These are phyloP conservation scores for Parnassius apollo DNA, from an alignment of 2,888 invertebrate species.

Conservation along the genomic window DNA sequence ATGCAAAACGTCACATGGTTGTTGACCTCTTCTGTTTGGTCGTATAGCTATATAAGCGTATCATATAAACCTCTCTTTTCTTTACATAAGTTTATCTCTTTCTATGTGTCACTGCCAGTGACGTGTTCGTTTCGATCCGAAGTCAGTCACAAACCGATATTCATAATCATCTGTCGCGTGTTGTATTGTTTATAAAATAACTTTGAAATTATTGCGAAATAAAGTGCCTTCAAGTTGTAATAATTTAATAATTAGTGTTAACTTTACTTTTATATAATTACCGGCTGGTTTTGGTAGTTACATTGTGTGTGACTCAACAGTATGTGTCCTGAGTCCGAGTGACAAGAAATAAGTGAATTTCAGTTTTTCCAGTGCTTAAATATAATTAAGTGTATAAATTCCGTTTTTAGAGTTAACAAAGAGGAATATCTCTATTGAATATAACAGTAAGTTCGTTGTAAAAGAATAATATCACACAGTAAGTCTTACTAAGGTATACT, in stretches of 20 bases:
- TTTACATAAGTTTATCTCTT: slow-evolving; percentile 43
- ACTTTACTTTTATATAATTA: slow-evolving; percentile 33
- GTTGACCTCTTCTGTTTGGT: slow-evolving; percentile 25
- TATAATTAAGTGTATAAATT: slow-evolving; percentile 55
- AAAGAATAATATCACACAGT: not conserved
- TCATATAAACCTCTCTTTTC: slow-evolving; percentile 36
- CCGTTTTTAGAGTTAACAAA: slow-evolving; percentile 59
- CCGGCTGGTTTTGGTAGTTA: slow-evolving; percentile 29
- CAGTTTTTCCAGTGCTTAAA: slow-evolving; percentile 53
- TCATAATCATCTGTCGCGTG: slow-evolving; percentile 52
- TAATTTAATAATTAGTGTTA: slow-evolving; percentile 25
- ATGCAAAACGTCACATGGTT: slow-evolving; percentile 17
- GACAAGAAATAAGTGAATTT: slow-evolving; percentile 15
- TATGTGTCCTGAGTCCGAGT: slow-evolving; percentile 37
- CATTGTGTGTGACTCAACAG: slow-evolving; percentile 35
- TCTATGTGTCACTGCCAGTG: slow-evolving; percentile 54
- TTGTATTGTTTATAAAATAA: slow-evolving; percentile 44
- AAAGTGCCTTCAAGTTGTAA: slow-evolving; percentile 32
- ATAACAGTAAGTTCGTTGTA: slow-evolving; percentile 50
- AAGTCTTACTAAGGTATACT: slow-evolving; percentile 9
- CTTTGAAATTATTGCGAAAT: slow-evolving; percentile 45
- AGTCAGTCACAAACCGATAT: slow-evolving; percentile 70
- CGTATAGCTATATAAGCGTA: slow-evolving; percentile 11
- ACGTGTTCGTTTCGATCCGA: slow-evolving; percentile 65
- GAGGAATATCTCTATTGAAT: slow-evolving; percentile 48